Conservation (phyloP, 2,113 vertebrate species). For the Silurus glanis region DNA sequence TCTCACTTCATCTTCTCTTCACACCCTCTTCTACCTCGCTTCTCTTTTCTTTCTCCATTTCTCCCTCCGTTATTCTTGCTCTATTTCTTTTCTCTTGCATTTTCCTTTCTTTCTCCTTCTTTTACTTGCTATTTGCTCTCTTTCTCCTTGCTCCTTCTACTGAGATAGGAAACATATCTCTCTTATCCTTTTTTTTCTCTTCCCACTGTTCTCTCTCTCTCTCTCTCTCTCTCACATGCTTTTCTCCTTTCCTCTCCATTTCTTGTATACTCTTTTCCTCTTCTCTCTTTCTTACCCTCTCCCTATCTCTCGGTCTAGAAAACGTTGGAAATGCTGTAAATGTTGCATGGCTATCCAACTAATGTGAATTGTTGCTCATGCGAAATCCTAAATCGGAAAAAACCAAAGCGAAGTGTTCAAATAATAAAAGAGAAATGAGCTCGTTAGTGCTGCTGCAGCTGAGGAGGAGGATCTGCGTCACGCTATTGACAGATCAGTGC, state of each 20-base stretch:
- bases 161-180: too few species aligned
- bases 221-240: too few species aligned
- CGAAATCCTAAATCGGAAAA: not conserved
- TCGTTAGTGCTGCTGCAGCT: constrained; percentile 2
- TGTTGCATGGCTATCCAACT: not conserved
- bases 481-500: not conserved
- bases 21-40: not conserved
- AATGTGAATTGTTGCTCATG: not conserved
- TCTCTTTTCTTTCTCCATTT: not conserved
- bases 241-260: too few species aligned
- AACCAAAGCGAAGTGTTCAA: not conserved
- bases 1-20: too few species aligned
- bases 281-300: constrained; percentile 17
- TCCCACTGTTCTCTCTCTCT: not conserved
- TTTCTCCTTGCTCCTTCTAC: not conserved
- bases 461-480: not conserved
- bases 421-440: constrained; percentile 12
- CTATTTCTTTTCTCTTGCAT: not conserved
- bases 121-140: not conserved
- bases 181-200: not conserved
- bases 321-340: not conserved
- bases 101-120: not conserved
- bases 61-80: not conserved
- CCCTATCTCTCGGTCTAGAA: not conserved
- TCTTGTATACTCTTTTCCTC: too few species aligned